Evolutionary conservation across 2,888 invertebrate species (phyloP), one percentile per base, ranked within the genome.

Genomic region (Aphidius colemani): DNA sequence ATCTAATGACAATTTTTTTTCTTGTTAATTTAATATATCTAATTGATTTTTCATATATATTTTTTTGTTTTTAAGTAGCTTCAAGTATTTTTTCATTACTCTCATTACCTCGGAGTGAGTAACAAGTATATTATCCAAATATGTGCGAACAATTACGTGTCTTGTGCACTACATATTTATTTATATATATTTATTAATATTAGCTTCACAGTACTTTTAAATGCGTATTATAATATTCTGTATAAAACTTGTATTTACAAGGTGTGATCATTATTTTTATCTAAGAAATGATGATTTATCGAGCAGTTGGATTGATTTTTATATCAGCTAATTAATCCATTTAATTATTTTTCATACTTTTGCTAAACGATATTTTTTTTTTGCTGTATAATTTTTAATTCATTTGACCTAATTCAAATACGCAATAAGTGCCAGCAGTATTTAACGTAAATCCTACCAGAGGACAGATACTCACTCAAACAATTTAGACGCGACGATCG

Each of bases 221-320:
- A 79, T 79, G 78, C 78, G 74, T 79, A 80, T 30, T 30, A 53
- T 78, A 78, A 78, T 79, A 75, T 76, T 82, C 79, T 80, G 81
- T 81, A 82, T 81, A 82, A 82, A 82, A 81, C 78, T 81, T 77
- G 78, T 81, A 81, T 82, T 72, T 81, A 81, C 80, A 80, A 75
- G 77, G 72, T 81, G 77, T 81, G 77, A 80, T 74, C 74, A 72
- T 71, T 45, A 13, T 67, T 59, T 70, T 59, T 67, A 59, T 63
- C 56, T 67, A 10, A 30, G 8, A 40, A 46, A 10, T 57, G 39
- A 10, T 57, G 45, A 57, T 57, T 66, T 69, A 73, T 73, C 73
- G 71, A 72, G 70, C 65, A 65, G 70, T 67, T 69, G 66, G 69
- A 66, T 68, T 69, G 68, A 69, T 59, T 67, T 66, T 63, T 46